Conservation (phyloP, 2,888 invertebrate genomes). For the Deilephila porcellus region DNA sequence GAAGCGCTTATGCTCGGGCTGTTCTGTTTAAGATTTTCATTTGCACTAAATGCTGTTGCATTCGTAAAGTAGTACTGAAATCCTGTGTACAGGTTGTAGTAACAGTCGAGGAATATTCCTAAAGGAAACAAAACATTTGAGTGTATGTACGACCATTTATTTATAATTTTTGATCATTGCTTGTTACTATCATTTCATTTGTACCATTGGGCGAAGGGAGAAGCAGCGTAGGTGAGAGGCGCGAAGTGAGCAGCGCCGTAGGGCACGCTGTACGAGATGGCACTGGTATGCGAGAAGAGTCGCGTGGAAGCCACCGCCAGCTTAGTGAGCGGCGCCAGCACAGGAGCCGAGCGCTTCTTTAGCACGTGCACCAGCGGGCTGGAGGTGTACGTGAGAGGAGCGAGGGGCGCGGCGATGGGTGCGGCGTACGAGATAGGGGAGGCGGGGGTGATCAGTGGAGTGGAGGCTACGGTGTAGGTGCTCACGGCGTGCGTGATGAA, state of each 20-base stretch:
- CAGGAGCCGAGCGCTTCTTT: constrained; percentile 12
- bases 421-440: constrained; percentile 45
- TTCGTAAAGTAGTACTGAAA: too few relatives aligned
- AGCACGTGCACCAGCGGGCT: constrained; percentile 36
- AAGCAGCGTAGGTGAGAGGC: constrained; percentile 62
- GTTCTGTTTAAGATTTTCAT: too few relatives aligned
- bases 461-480: constrained; percentile 42
- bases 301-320: constrained; percentile 36
- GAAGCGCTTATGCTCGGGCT: too few relatives aligned
- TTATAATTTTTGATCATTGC: neutral
- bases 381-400: constrained; percentile 30
- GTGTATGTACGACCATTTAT: neutral
- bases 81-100: too few relatives aligned
- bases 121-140: neutral
- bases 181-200: constrained; percentile 28
- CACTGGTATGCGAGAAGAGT: constrained; percentile 41
- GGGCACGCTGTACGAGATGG: constrained; percentile 41
- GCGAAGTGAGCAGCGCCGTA: constrained; percentile 38
- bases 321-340: constrained; percentile 34
- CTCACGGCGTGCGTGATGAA: constrained; percentile 36
- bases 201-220: constrained; percentile 56
- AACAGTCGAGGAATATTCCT: too few relatives aligned
- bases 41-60: too few relatives aligned
- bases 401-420: constrained; percentile 29
- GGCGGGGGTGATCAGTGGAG: constrained; percentile 48